Evolutionary conservation across 92 coral and sea anemone species (phyloP).

Genomic region (Chrysogorgia sp.): DNA sequence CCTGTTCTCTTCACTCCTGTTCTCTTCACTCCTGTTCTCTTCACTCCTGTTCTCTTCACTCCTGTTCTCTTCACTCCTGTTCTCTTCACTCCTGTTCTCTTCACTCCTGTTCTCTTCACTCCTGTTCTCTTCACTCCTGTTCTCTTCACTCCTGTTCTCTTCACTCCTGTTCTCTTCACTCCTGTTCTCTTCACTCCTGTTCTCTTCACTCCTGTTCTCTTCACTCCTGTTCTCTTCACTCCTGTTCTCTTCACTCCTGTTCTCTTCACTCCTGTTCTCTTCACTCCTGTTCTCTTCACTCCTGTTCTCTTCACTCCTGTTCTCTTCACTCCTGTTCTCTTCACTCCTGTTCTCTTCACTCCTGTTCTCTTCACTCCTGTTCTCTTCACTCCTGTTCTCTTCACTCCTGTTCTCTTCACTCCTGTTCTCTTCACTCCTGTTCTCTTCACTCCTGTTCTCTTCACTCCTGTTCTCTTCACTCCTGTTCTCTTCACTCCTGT

Average conservation of each 20-base stretch:
- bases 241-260: too few species aligned
- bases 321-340: too few species aligned
- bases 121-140: too few species aligned
- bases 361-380: neutral
- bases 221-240: neutral
- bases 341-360: neutral
- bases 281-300: neutral
- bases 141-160: too few species aligned
- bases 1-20: neutral
- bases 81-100: neutral
- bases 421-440: too few species aligned
- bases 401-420: neutral
- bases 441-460: neutral
- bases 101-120: neutral
- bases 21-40: neutral
- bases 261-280: neutral
- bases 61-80: too few species aligned
- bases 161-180: neutral
- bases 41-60: neutral
- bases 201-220: neutral
- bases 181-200: neutral
- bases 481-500: neutral
- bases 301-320: too few species aligned
- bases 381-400: neutral
- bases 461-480: neutral